Percentiles rank a stretch among this genome's conserved stretches.
phyloP scores from a whole-genome alignment of 2,113 vertebrate genomes.

The Hemiscyllium ocellatum region DNA sequence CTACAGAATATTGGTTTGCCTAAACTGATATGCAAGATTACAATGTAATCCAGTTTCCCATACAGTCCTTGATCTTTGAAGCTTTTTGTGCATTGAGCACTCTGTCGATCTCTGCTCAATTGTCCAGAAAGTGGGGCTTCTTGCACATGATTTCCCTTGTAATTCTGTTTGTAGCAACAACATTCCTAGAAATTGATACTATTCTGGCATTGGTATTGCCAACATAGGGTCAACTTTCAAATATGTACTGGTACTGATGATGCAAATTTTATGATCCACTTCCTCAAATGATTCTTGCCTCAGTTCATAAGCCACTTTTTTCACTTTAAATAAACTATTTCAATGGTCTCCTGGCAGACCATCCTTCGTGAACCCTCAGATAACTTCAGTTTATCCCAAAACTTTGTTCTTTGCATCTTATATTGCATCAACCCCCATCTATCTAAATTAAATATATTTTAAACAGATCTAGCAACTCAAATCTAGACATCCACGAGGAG shows the following conservation, averaged over 20 bases:
- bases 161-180: not conserved
- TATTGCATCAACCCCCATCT: too few relatives aligned
- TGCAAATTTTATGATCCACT: too few relatives aligned
- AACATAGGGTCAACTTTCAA: not conserved
- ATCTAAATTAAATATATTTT: too few relatives aligned
- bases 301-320: not conserved
- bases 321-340: not conserved
- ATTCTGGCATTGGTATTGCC: not conserved
- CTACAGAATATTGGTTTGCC: not conserved
- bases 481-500: too few relatives aligned
- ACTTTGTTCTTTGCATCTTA: not conserved
- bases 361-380: not conserved
- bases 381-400: not conserved
- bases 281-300: not conserved
- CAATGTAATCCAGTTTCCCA: not conserved
- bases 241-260: not conserved
- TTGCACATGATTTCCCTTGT: not conserved
- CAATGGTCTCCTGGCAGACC: too few relatives aligned
- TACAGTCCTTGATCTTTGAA: not conserved
- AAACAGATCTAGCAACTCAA: too few relatives aligned
- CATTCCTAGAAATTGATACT: not conserved
- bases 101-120: not conserved
- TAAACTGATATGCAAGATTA: not conserved
- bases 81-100: not conserved
- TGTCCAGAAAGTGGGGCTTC: not conserved